Evolutionary conservation across 2,113 vertebrate species (phyloP), one percentile per base, ranked within the genome.

Genomic region (Nipponia nippon): DNA sequence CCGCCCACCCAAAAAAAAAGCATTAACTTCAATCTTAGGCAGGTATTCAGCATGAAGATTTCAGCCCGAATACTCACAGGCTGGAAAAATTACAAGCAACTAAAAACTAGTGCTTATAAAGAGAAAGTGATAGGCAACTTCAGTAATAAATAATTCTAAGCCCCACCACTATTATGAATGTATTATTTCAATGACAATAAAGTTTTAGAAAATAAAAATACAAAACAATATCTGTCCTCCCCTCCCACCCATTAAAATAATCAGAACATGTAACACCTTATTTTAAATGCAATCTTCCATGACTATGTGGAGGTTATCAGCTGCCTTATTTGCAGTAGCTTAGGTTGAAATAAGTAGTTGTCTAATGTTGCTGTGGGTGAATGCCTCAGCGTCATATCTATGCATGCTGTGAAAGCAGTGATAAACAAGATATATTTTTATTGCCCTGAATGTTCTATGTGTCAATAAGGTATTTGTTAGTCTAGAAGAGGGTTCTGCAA

Each of bases 401-500:
- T 96, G 79, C 83, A 70, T 75, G 69, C 83, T 93, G 86, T 96
- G 96, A 90, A 97, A 96, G 27, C 52, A 87, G 85, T 91, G 75
- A 97, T 97, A 98, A 97, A 96, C 65, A 94, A 97, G 97, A 95
- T 97, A 69, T 92, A 95, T 96, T 96, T 97, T 96, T 97, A 97
- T 96, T 97, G 63, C 87, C 67, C 61, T 73, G 93, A 96, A 96
- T 89, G 66, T 92, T 97, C 75, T 83, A 8, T 65, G 63, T 96
- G 90, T 95, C 95, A 92, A 84, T 96, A 94, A 94, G 79, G 75
- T 89, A 79, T 96, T 95, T 97, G 90, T 97, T 96, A 87, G 93
- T 40, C 61, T 95, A 76, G 44, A 91, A 95, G 76, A 94, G 30
- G 52, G 18, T 73, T 90, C 36, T 95, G 46, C 77, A 86, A 63